A percentile compares a stretch with the other conserved stretches of the same genome.
Conservation (phyloP, 2,797 vertebrate species). For the Lycodopsis pacificus region DNA sequence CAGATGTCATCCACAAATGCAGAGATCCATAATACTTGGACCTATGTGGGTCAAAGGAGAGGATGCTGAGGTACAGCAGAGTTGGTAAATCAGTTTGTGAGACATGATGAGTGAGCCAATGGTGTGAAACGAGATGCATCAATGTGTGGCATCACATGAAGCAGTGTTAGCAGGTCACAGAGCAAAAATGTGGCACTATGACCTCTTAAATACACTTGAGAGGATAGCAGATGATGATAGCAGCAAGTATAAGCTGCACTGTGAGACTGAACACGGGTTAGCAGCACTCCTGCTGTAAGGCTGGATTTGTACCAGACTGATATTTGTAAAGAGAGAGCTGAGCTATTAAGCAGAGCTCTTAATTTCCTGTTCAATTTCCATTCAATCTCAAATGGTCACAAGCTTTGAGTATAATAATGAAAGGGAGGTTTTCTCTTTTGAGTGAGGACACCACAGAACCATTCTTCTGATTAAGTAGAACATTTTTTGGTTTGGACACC, state of each 20-base stretch:
- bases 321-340: background rate
- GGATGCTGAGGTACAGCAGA: background rate
- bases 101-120: constrained; percentile 5
- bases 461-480: background rate
- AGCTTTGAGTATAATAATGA: constrained; percentile 5
- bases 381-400: constrained; percentile 17
- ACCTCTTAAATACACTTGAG: background rate
- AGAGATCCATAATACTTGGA: background rate
- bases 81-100: constrained; percentile 1
- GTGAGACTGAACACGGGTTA: background rate
- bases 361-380: constrained; percentile 25
- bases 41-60: background rate
- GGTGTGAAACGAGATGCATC: background rate
- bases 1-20: background rate
- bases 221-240: background rate
- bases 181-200: constrained; percentile 5
- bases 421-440: constrained; percentile 3
- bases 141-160: constrained; percentile 6
- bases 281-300: background rate
- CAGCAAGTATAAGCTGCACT: background rate
- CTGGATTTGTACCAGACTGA: constrained; percentile 13
- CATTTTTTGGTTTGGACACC: constrained; percentile 12
- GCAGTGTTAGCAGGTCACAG: background rate
- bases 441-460: background rate
- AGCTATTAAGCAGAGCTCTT: constrained; percentile 3